Evolutionary conservation across 2,888 invertebrate genomes (phyloP).

Genomic region (Shargacucullia verbasci): DNA sequence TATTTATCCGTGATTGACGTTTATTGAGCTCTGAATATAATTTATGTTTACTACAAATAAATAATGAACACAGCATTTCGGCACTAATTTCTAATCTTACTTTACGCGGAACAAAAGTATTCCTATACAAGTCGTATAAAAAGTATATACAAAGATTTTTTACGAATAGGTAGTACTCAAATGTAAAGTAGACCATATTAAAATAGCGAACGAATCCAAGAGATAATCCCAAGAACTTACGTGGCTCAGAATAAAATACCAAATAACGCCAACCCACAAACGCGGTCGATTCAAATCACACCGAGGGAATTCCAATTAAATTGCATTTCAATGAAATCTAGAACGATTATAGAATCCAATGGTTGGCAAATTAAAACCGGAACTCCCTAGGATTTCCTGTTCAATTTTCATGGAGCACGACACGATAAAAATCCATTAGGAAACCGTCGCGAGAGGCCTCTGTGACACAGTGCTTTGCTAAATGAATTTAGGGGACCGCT

Average conservation of each 20-base stretch:
- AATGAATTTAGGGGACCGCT: constrained; percentile 59
- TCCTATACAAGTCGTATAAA: too few species aligned
- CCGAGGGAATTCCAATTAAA: constrained; percentile 83
- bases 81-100: too few species aligned
- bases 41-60: too few species aligned
- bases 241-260: constrained; percentile 50
- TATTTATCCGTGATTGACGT: too few species aligned
- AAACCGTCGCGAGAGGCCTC: constrained; percentile 71
- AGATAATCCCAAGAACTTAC: constrained; percentile 36
- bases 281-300: constrained; percentile 73
- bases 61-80: too few species aligned
- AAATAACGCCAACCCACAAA: constrained; percentile 64
- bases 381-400: constrained; percentile 80
- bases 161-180: too few species aligned
- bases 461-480: constrained; percentile 67
- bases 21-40: too few species aligned
- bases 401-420: constrained; percentile 82
- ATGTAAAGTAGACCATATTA: background rate
- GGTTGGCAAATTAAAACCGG: constrained; percentile 85
- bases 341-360: constrained; percentile 83
- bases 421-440: constrained; percentile 85
- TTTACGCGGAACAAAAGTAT: too few species aligned
- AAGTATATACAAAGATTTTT: too few species aligned
- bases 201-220: constrained; percentile 22
- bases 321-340: constrained; percentile 86